Conservation (phyloP, 2,797 vertebrate genomes). For the Poeciliopsis presidionis region DNA sequence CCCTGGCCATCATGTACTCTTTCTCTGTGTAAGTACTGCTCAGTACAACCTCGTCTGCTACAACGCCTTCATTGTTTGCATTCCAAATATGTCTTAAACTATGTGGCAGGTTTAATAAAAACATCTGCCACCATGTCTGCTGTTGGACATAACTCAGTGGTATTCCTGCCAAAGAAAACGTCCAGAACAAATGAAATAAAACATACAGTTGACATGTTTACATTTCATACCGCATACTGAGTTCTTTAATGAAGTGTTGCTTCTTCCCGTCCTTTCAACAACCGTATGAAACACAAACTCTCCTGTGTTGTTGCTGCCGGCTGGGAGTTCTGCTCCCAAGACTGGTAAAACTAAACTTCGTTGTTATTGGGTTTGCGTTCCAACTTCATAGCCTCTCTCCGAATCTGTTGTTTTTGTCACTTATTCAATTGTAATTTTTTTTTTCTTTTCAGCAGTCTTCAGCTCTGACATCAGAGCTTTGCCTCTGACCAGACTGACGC, state of each 20-base stretch:
- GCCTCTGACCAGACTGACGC: not conserved
- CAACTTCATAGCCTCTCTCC: not conserved
- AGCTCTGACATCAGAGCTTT: not conserved
- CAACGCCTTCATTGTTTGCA: not conserved
- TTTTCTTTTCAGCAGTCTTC: not conserved
- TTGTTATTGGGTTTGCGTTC: not conserved
- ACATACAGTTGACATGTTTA: not conserved
- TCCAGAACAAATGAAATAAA: not conserved
- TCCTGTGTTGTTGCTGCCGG: not conserved
- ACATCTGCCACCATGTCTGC: not conserved
- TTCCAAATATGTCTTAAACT: constrained; percentile 4
- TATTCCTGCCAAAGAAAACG: not conserved
- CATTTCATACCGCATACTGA: not conserved
- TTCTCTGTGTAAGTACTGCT: not conserved
- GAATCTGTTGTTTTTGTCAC: constrained; percentile 2
- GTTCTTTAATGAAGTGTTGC: not conserved
- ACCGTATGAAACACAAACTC: not conserved
- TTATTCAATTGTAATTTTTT: not conserved
- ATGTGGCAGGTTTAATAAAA: constrained; percentile 6
- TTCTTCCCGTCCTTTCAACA: not conserved
- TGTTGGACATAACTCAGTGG: not conserved
- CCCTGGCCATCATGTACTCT: not conserved
- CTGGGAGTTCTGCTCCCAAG: not conserved
- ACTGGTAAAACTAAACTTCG: not conserved
- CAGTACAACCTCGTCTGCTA: not conserved